phyloP scores from a whole-genome alignment of 2,113 vertebrate species.

The Rhinoderma darwinii region DNA sequence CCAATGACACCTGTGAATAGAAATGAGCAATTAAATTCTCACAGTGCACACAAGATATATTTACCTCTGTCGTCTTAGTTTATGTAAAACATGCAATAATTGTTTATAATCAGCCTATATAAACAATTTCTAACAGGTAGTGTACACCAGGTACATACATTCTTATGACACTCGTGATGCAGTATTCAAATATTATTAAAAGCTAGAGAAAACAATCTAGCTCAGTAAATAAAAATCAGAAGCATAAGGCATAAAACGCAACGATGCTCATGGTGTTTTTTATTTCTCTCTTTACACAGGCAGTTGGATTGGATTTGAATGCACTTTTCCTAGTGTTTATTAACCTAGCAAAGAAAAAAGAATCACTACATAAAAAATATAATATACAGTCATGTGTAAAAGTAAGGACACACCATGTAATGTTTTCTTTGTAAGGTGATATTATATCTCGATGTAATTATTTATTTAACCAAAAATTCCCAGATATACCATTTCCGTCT shows the following conservation, averaged over 20 bases:
- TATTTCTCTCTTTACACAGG: neutral
- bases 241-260: neutral
- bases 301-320: neutral
- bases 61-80: conserved; percentile 27
- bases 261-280: neutral
- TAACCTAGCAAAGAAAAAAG: neutral
- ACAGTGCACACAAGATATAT: conserved; percentile 36
- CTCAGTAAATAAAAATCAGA: neutral
- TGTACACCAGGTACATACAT: conserved; percentile 10
- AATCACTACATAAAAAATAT: neutral
- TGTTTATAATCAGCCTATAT: conserved; percentile 42
- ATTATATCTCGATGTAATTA: too few relatives aligned
- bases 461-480: too few relatives aligned
- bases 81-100: conserved; percentile 32
- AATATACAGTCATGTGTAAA: neutral
- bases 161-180: conserved; percentile 14
- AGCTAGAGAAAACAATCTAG: neutral
- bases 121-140: conserved; percentile 32
- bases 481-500: too few relatives aligned
- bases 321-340: neutral
- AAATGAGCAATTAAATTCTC: conserved; percentile 41
- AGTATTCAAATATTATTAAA: neutral
- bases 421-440: too few relatives aligned
- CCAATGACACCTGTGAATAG: conserved; percentile 50
- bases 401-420: too few relatives aligned